Percentiles rank a stretch among this genome's conserved stretches.
These are phyloP conservation scores for Recurvirostra avosetta DNA, from an alignment of 2,113 vertebrate species.

Conservation along the genomic window DNA sequence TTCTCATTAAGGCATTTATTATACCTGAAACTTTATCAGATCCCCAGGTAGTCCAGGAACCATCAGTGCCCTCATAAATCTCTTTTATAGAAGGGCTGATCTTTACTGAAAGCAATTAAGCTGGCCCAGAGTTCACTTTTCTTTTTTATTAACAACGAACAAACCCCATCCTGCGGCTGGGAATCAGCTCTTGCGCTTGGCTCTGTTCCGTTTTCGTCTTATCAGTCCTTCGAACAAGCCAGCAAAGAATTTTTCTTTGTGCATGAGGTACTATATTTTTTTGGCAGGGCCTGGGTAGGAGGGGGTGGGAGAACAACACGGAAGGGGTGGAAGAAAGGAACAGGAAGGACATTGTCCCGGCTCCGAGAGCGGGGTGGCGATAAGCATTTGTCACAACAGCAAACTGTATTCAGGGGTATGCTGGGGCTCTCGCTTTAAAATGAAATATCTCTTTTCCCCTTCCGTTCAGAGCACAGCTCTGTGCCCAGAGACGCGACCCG, in stretches of 20 bases:
- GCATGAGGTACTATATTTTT: neutral
- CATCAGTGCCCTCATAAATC: conserved; percentile 64
- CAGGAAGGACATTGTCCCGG: conserved; percentile 17
- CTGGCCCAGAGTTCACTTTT: conserved; percentile 68
- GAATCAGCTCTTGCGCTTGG: conserved; percentile 62
- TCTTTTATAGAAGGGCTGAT: conserved; percentile 63
- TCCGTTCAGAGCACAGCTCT: rapidly evolving
- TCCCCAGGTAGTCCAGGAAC: conserved; percentile 46
- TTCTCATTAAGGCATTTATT: conserved; percentile 51
- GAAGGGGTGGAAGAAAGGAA: conserved; percentile 2
- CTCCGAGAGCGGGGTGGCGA: neutral
- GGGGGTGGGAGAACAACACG: neutral
- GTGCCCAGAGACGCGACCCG: rapidly evolving
- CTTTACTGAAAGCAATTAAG: conserved; percentile 66
- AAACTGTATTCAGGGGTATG: neutral
- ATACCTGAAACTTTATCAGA: conserved; percentile 61
- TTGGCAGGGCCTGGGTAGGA: neutral
- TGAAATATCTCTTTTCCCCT: neutral
- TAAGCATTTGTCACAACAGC: conserved; percentile 2
- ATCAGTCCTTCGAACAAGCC: conserved; percentile 11
- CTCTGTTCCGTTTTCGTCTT: conserved; percentile 24
- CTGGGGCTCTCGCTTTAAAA: neutral
- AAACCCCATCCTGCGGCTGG: conserved; percentile 11
- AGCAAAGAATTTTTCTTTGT: conserved; percentile 27
- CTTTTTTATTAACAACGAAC: conserved; percentile 65